A percentile compares a stretch with the other conserved stretches of the same genome.
phyloP scores from a whole-genome alignment of 2,113 vertebrate species.

The Cercopithecus mona region DNA sequence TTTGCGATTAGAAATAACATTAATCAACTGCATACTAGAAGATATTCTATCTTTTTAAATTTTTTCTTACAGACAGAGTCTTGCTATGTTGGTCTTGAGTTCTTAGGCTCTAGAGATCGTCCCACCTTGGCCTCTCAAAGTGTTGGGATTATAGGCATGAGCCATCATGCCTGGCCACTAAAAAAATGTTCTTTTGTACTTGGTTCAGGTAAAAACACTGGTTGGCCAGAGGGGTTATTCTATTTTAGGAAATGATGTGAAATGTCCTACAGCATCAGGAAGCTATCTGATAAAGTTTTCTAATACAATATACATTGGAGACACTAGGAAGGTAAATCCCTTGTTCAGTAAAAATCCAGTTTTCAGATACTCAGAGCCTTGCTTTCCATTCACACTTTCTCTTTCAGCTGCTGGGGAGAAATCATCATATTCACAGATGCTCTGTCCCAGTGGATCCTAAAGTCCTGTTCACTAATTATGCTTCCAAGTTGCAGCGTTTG shows the following conservation, averaged over 20 bases:
- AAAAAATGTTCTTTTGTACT: not conserved
- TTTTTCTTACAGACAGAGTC: no score
- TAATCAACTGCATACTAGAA: not conserved
- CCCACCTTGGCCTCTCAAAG: no score
- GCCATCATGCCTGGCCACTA: no score
- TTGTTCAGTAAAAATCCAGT: not conserved
- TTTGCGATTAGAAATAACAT: not conserved
- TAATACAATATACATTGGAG: not conserved
- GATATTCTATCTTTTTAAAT: no score
- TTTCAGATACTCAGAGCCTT: not conserved
- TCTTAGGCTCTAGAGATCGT: no score
- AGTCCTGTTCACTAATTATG: not conserved
- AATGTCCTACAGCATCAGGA: not conserved
- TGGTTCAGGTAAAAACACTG: not conserved
- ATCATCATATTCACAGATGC: constrained; percentile 6
- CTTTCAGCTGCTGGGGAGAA: not conserved
- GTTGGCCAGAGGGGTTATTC: not conserved
- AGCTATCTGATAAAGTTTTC: not conserved
- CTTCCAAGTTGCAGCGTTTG: not conserved
- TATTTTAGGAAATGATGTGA: not conserved
- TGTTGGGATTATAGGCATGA: no score
- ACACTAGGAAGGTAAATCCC: not conserved
- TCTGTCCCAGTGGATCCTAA: not conserved
- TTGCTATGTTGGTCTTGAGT: no score
- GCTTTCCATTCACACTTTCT: not conserved